Evolutionary conservation across 2,888 invertebrate genomes (phyloP), one percentile per base, ranked within the genome.

Genomic region (Melanchra persicariae): DNA sequence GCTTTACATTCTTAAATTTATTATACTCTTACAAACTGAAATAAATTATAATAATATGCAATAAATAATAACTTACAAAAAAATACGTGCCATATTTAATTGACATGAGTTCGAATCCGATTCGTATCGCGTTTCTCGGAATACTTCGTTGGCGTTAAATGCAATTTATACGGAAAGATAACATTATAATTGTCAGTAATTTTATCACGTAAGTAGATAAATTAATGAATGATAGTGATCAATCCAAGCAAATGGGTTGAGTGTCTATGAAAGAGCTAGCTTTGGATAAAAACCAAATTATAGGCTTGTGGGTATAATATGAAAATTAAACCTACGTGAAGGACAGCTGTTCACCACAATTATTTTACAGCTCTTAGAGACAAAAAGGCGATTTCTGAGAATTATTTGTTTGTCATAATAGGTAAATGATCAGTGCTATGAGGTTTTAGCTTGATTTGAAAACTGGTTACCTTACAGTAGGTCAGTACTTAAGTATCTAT

Each of bases 81-180:
- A 45, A 15, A 12, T 34, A 52, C 34, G 61, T 70, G 70, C 43
- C 22, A 19, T 54, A 45, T 54, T 43, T 9, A 22, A 40, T 22
- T 4, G 45, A 37, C 2, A 26, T 37, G n/a, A 8, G 9, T 24
- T 64, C 47, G 8, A 34, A 40, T 26, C 24, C 34, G 9, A 49
- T 58, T 72, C 3, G 15, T 57, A 45, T 37, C 12, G 12, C 19
- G 63, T 54, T 74, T 47, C 54, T 64, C 12, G 22, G 75, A 74
- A 64, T 47, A 74, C 3, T 9, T 71, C 6, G 52, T 24, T 40
- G 54, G 47, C n/a, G 47, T 30, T 54, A 47, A 34, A 34, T 34
- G 9, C 7, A 8, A 34, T 34, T n/a, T 61, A 71, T 5, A 15
- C 4, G 22, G 15, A 62, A 63, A 74, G 40, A 63, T 71, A 55